Base-by-base conservation (phyloP, 2,888 invertebrate genomes). In the Pyralis farinalis region DNA sequence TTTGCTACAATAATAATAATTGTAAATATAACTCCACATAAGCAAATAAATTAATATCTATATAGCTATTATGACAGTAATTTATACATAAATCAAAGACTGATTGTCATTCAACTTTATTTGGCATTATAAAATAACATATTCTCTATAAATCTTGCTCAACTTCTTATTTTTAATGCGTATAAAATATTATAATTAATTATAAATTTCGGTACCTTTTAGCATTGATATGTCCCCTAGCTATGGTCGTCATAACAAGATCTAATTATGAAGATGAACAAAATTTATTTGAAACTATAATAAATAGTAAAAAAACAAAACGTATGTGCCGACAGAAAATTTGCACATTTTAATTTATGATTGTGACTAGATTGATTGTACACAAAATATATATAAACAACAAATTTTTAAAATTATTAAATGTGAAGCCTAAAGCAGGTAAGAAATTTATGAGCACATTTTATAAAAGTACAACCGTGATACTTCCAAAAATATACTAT, bases 161-260 rank as follows among this genome's bases (percentile, higher is more conserved):
- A 73, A 59, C 64, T 71, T 71, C 64, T 27, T 36, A 30, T 25
- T 25, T 43, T 45, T 42, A 35, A 42, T 41, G 41, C 30, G 12
- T 44, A 53, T 40, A 59, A 62, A 55, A 56, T 45, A 48, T 53
- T 43, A 55, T 54, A 50, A 45, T 52, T 55, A 51, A 53, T 44
- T 58, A 50, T 40, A 47, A 45, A 46, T 16, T 16, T 46, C 46
- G 49, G 43, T 46, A 47, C 44, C 16, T 43, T 51, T 61, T 60
- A 41, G 56, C 44, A 57, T 51, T 75, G 72, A 63, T 74, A 74
- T 70, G 70, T 71, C 60, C 53, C 52, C 51, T 61, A 63, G 58
- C 46, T 62, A 63, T 67, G 68, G 51, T 58, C 46, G 52, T 47
- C 51, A 49, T 46, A 52, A 44, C 43, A 47, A 58, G 40, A 43